Evolutionary conservation across 2,888 invertebrate species (phyloP), one percentile per base, ranked within the genome.

Genomic region (Scaptomyza polygonia): DNA sequence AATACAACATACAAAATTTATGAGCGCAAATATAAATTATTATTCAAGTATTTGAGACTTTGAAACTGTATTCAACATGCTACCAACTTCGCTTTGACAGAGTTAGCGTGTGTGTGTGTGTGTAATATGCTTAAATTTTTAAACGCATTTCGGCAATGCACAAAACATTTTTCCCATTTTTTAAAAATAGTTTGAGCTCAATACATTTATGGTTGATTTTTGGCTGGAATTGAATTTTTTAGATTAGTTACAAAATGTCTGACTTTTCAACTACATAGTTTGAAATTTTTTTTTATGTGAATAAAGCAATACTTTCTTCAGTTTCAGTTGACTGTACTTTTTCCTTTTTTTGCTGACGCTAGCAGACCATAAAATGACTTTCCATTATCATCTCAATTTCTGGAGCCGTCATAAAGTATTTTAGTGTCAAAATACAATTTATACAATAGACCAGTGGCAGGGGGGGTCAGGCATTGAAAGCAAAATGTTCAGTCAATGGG

Each of bases 11-110:
- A 74, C 69, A 43, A 78, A 88, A 88, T 88, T 88, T 88, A 88
- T 88, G 88, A 79, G 80, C 75, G 59, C 59, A 75, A 79, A 85
- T 79, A 88, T 85, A 76, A 88, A 88, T 88, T 88, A 88, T 85
- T 73, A 66, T 65, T 47, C 75, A 61, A 70, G 66, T 48, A 48
- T 73, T 55, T 63, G 74, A 74, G 73, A 65, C 69, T 69, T 65
- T 61, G 52, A 42, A 69, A 65, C 52, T 66, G 70, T 56, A 64
- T 64, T 52, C 68, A 47, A 34, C 67, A 55, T 65, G 57, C 53
- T 18, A 18, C 44, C 59, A 63, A 48, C 57, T 69, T 43, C 25
- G 44, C 27, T 49, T 56, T 44, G 66, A 61, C 53, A 53, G 42
- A 48, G 32, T 34, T 11, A n/a, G 8, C 12, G 14, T 14, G 0